Evolutionary conservation across 2,797 vertebrate genomes (phyloP).

Genomic region (Arnoldichthys spilopterus): DNA sequence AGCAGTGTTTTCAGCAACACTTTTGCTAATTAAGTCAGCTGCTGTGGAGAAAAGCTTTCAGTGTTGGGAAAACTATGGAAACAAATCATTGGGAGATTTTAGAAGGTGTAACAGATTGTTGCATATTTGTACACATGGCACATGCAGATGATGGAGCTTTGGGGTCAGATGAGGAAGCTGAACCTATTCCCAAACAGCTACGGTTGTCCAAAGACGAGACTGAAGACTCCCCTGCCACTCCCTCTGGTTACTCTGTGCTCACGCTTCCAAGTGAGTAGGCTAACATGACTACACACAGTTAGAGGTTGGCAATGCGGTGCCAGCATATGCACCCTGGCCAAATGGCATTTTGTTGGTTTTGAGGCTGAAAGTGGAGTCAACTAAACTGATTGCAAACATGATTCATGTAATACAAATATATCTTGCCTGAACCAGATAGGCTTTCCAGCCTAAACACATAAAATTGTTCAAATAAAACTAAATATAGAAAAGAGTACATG

Average conservation of each 20-base stretch:
- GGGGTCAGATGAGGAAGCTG: conserved; percentile 83
- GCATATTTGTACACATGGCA: not conserved
- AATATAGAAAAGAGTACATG: no score
- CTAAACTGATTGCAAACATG: no score
- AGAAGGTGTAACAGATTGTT: not conserved
- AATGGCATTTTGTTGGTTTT: no score
- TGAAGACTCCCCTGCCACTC: conserved; percentile 76
- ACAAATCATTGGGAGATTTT: not conserved
- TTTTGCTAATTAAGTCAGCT: no score
- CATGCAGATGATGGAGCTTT: conserved; percentile 76
- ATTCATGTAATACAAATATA: no score
- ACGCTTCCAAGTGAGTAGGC: conserved; percentile 88
- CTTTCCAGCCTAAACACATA: no score
- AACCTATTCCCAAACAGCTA: conserved; percentile 90
- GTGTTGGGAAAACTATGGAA: not conserved
- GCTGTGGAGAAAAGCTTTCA: not conserved
- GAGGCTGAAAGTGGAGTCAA: no score
- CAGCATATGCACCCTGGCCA: no score
- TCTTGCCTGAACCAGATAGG: no score
- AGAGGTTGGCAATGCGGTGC: not conserved
- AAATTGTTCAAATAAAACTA: no score
- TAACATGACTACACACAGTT: not conserved
- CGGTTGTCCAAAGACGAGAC: conserved; percentile 85
- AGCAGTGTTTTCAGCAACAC: no score
- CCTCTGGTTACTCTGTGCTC: conserved; percentile 88